Conservation (phyloP, 2,113 vertebrate genomes). For the Lampris incognitus region DNA sequence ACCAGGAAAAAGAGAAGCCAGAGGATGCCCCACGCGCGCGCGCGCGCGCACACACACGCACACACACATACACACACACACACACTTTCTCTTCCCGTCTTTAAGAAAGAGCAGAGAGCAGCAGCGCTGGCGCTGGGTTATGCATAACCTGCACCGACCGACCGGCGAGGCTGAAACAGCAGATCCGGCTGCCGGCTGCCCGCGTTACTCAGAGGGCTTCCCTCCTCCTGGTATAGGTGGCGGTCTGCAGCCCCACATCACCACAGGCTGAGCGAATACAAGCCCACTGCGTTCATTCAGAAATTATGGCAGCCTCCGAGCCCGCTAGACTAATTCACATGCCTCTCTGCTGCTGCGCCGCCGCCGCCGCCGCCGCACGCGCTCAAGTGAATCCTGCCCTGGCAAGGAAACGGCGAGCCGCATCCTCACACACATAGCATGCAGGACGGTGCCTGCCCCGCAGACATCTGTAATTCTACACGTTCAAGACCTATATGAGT, state of each 20-base stretch:
- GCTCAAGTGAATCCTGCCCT: no score
- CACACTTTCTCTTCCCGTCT: neutral
- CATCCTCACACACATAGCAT: no score
- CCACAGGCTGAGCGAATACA: conserved; percentile 33
- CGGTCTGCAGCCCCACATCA: conserved; percentile 50
- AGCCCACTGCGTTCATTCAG: conserved; percentile 66
- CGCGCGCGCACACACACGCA: neutral
- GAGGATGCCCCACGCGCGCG: conserved; percentile 61
- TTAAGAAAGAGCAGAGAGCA: conserved; percentile 23
- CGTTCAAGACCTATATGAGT: neutral
- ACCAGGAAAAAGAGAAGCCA: conserved; percentile 41
- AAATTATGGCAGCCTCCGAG: conserved; percentile 55
- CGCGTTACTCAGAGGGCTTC: conserved; percentile 55
- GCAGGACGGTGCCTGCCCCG: no score
- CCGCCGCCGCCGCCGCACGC: conserved; percentile 8
- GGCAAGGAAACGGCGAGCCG: no score
- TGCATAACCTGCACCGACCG: conserved; percentile 61
- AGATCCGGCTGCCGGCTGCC: conserved; percentile 20
- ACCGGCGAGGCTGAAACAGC: conserved; percentile 25
- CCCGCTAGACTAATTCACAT: conserved; percentile 31
- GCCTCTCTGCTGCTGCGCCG: conserved; percentile 49
- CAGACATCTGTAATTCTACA: no score
- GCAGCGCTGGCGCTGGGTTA: conserved; percentile 35
- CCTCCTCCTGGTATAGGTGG: conserved; percentile 42
- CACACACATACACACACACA: neutral